Evolutionary conservation across 2,113 vertebrate species (phyloP).

Genomic region (Oenanthe melanoleuca): DNA sequence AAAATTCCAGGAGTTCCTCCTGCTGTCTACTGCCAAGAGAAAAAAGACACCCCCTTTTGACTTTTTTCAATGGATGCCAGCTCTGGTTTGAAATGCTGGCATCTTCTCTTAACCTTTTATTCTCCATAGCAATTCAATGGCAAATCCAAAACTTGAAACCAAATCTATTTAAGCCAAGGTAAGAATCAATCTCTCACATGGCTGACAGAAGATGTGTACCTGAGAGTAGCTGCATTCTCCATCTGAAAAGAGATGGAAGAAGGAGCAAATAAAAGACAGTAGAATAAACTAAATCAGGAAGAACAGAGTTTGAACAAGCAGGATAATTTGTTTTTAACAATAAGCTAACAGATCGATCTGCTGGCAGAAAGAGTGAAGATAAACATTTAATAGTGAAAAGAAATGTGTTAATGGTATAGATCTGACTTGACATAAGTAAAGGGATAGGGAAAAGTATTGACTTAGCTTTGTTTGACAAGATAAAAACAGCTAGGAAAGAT

Average conservation of each 20-base stretch:
- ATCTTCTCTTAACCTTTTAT: neutral
- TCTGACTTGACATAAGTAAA: neutral
- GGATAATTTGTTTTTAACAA: constrained; percentile 29
- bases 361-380: neutral
- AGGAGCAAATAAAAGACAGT: constrained; percentile 17
- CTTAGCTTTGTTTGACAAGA: constrained; percentile 19
- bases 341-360: neutral
- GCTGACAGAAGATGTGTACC: neutral
- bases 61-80: neutral
- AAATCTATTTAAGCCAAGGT: neutral
- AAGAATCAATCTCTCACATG: neutral
- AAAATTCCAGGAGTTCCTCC: neutral
- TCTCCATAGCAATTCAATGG: neutral
- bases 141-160: neutral
- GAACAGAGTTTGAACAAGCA: constrained; percentile 7
- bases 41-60: neutral
- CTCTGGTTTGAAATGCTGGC: neutral
- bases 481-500: neutral
- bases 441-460: neutral
- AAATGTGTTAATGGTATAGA: constrained; percentile 3
- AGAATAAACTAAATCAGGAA: constrained; percentile 23
- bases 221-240: neutral
- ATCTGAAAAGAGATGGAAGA: neutral
- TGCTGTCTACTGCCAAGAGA: neutral
- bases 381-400: constrained; percentile 16